phyloP scores from a whole-genome alignment of 2,797 vertebrate genomes.

The Lerista edwardsae region DNA sequence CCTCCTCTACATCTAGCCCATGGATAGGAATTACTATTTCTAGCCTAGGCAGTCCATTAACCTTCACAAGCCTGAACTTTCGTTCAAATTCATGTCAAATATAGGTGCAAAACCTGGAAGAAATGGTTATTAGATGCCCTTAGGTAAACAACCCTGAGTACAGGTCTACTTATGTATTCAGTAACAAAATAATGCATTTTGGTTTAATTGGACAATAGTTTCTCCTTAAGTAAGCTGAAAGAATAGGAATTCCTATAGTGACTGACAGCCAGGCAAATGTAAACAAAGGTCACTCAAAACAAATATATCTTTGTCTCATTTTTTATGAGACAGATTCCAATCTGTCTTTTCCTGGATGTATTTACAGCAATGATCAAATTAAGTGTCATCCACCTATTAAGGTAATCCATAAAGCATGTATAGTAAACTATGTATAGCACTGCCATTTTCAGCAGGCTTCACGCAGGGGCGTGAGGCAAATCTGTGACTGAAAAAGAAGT shows the following conservation, averaged over 20 bases:
- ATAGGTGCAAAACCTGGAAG: constrained; percentile 61
- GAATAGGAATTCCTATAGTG: constrained; percentile 10
- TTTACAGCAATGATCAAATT: background rate
- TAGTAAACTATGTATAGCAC: too few relatives aligned
- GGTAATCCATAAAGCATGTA: fast-evolving
- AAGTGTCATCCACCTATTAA: constrained; percentile 14
- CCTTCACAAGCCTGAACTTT: constrained; percentile 71
- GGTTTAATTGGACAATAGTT: background rate
- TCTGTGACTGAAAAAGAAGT: background rate
- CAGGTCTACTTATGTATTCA: constrained; percentile 40
- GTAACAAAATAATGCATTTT: constrained; percentile 8
- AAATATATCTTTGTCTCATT: fast-evolving
- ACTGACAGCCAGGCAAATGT: constrained; percentile 19
- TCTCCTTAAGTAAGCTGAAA: constrained; percentile 6
- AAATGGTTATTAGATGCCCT: constrained; percentile 58
- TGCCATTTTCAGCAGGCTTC: background rate
- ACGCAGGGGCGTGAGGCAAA: fast-evolving
- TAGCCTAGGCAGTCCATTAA: constrained; percentile 74
- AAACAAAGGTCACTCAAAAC: constrained; percentile 16
- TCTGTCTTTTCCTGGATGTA: constrained; percentile 10
- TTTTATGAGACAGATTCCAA: background rate
- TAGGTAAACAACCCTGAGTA: constrained; percentile 26
- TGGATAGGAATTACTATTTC: constrained; percentile 68
- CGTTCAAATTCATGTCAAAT: constrained; percentile 70
- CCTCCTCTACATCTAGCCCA: constrained; percentile 46